Conservation (phyloP, 1,140 invertebrate genomes). For the Aphis gossypii region DNA sequence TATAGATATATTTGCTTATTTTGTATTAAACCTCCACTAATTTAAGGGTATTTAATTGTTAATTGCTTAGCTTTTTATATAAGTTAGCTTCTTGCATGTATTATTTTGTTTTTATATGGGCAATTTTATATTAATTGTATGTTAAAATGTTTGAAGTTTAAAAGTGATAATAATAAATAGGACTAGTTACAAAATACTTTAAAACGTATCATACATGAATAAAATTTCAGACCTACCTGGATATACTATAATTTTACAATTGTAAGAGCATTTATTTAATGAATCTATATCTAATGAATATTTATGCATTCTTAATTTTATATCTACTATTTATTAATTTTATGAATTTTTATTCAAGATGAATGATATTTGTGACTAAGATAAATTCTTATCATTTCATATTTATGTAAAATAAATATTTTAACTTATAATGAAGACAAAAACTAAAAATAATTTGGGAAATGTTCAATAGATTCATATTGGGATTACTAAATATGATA, state of each 20-base stretch:
- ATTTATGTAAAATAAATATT: neutral
- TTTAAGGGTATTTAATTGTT: neutral
- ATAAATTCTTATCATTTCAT: neutral
- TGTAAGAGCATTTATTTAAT: neutral
- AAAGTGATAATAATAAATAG: neutral
- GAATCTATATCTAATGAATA: neutral
- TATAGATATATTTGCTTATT: neutral
- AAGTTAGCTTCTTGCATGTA: neutral
- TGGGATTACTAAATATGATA: neutral
- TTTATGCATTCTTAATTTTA: neutral
- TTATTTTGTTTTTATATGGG: neutral
- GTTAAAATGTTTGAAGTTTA: neutral
- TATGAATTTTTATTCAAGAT: neutral
- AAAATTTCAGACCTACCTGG: neutral
- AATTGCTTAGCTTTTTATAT: constrained; percentile 36
- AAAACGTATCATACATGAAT: neutral
- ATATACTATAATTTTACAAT: neutral
- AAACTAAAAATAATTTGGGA: neutral
- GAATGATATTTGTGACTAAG: neutral
- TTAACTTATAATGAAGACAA: neutral
- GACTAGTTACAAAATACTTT: neutral
- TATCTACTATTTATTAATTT: neutral
- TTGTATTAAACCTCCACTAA: neutral
- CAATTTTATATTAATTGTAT: neutral
- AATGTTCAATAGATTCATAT: neutral